Base-by-base conservation (phyloP, 1,140 invertebrate genomes). In the Drosophila auraria region DNA sequence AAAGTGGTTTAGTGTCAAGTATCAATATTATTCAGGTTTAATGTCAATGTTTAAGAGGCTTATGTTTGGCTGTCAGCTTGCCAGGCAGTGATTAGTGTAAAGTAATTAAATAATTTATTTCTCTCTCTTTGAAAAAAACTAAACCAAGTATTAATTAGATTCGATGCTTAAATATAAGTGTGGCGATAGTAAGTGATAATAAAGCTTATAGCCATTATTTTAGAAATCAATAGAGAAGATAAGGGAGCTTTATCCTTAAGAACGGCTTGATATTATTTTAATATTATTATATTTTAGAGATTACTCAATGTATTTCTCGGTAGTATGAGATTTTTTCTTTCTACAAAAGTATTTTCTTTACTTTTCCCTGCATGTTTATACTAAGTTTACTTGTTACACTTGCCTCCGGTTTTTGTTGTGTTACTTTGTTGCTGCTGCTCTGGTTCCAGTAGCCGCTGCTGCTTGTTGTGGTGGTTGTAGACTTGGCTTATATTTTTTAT, bases 351-450 rank as follows among this genome's bases (percentile, higher is more conserved):
- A 9, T 38, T 23, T 23, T 6, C 7, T 17, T 45, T 12, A 30
- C 14, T 45, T 33, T 7, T 53, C 2, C 33, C 12, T 38, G 17
- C 17, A 8, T 61, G 17, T 68, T 44, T 65, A 17, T 17, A 15
- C 7, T 38, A 20, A n/a, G 4, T 30, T 68, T 33, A 15, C 17
- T 38, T 23, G 2, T 14, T n/a, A 12, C 9, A 89, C 84, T 83
- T 90, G 78, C 86, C 86, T 87, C 50, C 27, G 74, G 66, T 76
- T 72, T 63, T 61, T 79, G 51, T 36, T 40, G 66, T 81, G 20
- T 72, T 57, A 30, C 54, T 68, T 27, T 15, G 45, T 45, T 53
- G 76, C 44, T 17, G 57, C 51, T 58, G 70, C 47, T 64, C 57
- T 59, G 68, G 42, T 71, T 70, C 44, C 54, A 69, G 63, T 72